Percentiles rank a stretch among this genome's conserved stretches.
Evolutionary conservation across 2,113 vertebrate species (phyloP).

Genomic region (Pyrgilauda ruficollis): DNA sequence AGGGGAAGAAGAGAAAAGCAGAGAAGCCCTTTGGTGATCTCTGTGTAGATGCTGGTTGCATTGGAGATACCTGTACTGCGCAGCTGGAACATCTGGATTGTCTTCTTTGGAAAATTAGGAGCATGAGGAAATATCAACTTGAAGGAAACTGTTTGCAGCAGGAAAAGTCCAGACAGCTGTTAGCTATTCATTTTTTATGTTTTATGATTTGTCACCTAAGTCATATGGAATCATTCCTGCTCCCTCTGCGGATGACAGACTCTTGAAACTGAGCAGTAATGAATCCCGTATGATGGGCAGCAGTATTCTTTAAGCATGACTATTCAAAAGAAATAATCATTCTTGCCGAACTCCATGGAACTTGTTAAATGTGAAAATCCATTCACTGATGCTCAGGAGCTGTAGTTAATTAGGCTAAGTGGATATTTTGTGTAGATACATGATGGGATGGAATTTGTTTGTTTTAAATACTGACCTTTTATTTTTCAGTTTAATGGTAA

Average conservation of each 20-base stretch:
- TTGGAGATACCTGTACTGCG: not conserved
- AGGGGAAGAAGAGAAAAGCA: not conserved
- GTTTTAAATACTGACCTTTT: not conserved
- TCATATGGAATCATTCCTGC: conserved; percentile 56
- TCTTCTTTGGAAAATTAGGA: conserved; percentile 7
- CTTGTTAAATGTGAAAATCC: conserved; percentile 32
- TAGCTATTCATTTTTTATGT: conserved; percentile 54
- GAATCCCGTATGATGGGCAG: conserved; percentile 42
- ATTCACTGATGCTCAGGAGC: not conserved
- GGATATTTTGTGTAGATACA: conserved; percentile 34
- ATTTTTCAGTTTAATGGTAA: not conserved
- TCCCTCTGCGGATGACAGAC: conserved; percentile 32
- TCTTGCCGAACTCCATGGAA: not conserved
- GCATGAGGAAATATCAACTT: conserved; percentile 33
- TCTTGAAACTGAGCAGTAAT: conserved; percentile 34
- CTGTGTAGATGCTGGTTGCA: not conserved
- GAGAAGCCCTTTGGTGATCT: not conserved
- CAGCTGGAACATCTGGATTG: conserved; percentile 42
- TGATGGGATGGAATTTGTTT: conserved; percentile 25
- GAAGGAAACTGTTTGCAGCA: conserved; percentile 38
- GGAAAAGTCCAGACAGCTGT: conserved; percentile 29
- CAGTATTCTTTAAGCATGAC: conserved; percentile 23
- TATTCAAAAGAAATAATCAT: conserved; percentile 51
- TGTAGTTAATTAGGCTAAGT: conserved; percentile 40
- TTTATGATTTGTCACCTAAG: conserved; percentile 59